Evolutionary conservation across 2,797 vertebrate genomes (phyloP).

Genomic region (Liparis tanakae): DNA sequence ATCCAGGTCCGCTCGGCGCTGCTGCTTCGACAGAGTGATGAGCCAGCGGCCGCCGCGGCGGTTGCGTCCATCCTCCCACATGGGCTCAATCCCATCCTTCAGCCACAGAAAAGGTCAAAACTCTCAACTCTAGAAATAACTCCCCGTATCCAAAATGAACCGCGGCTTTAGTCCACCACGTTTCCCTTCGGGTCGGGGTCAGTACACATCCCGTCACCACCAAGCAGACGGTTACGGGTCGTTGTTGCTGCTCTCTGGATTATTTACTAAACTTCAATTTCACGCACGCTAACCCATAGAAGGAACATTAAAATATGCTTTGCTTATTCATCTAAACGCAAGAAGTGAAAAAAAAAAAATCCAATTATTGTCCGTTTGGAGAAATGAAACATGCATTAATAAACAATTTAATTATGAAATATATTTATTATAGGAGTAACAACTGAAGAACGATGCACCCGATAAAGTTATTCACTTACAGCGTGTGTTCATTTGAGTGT

Average conservation of each 20-base stretch:
- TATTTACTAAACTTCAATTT: not conserved
- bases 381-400: not conserved
- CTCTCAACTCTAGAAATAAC: not conserved
- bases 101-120: conserved; percentile 23
- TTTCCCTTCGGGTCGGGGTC: not conserved
- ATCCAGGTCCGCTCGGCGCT: conserved; percentile 93
- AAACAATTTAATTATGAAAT: not conserved
- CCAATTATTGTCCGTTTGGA: not conserved
- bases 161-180: not conserved
- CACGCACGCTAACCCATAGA: too few relatives aligned
- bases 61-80: conserved; percentile 98
- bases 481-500: too few relatives aligned
- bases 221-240: not conserved
- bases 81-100: conserved; percentile 97
- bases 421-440: too few relatives aligned
- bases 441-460: too few relatives aligned
- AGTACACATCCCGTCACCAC: too few relatives aligned
- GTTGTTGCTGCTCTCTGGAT: not conserved
- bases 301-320: not conserved
- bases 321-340: not conserved
- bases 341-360: not conserved
- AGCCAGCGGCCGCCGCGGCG: conserved; percentile 94
- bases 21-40: conserved; percentile 95
- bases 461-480: not conserved
- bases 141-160: not conserved